Evolutionary conservation across 2,797 vertebrate species (phyloP).

Genomic region (Silurus aristotelis): DNA sequence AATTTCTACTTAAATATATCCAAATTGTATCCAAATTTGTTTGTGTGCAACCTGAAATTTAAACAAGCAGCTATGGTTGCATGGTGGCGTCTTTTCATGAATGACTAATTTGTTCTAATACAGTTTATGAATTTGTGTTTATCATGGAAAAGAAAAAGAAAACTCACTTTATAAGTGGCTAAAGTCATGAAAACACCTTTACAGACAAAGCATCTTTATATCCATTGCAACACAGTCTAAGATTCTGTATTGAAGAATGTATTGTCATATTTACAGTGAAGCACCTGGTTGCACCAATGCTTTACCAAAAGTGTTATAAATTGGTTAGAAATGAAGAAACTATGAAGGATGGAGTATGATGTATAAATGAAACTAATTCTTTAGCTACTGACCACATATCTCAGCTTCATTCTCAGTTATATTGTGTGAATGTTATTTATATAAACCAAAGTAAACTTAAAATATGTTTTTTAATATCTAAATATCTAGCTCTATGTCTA

Average conservation of each 20-base stretch:
- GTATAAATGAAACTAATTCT: background rate
- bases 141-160: background rate
- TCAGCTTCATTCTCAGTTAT: background rate
- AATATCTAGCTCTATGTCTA: too few relatives aligned
- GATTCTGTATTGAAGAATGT: background rate
- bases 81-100: too few relatives aligned
- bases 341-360: background rate
- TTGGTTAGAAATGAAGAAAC: background rate
- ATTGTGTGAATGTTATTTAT: background rate
- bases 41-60: background rate
- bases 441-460: background rate
- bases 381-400: background rate
- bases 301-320: background rate
- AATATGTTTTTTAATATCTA: too few relatives aligned
- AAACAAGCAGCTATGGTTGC: background rate
- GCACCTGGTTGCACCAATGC: background rate
- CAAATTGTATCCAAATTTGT: background rate
- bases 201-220: too few relatives aligned
- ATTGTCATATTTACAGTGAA: background rate
- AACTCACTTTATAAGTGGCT: background rate
- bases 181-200: background rate
- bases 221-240: background rate
- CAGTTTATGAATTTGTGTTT: too few relatives aligned
- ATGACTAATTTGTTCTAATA: too few relatives aligned
- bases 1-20: background rate